A percentile compares a stretch with the other conserved stretches of the same genome.
phyloP scores from a whole-genome alignment of 2,113 vertebrate genomes.

The Percina caprodes region DNA sequence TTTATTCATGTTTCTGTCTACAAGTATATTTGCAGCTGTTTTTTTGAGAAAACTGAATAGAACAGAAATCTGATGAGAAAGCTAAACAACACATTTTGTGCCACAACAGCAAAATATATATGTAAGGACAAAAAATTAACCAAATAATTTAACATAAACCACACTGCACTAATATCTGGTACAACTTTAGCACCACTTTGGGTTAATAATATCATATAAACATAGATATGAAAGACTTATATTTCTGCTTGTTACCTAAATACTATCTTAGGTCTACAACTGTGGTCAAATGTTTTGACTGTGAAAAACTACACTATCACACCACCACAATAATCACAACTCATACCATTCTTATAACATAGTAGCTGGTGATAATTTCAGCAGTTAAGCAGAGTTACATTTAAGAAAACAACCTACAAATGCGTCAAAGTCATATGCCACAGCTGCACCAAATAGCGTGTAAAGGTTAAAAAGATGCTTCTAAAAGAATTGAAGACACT shows the following conservation, averaged over 20 bases:
- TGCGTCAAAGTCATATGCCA: not conserved
- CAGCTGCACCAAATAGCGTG: slow-evolving; percentile 24
- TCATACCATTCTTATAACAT: slow-evolving; percentile 12
- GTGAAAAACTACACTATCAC: not conserved
- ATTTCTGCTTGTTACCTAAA: not conserved
- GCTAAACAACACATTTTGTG: not conserved
- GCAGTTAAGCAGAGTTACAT: not conserved
- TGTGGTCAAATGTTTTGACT: not conserved
- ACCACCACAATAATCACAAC: not conserved
- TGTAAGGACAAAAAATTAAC: not conserved
- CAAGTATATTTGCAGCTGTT: slow-evolving; percentile 12
- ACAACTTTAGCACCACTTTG: not conserved
- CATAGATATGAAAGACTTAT: not conserved
- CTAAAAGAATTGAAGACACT: not conserved
- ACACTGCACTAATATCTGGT: not conserved
- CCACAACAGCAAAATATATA: not conserved
- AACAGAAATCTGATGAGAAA: slow-evolving; percentile 10
- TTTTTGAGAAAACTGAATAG: not conserved
- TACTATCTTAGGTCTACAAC: slow-evolving; percentile 3
- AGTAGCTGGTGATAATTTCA: slow-evolving; percentile 5
- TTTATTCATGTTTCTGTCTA: slow-evolving; percentile 12
- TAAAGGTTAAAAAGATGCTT: not conserved
- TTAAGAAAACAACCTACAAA: slow-evolving; percentile 16
- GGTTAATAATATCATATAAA: not conserved
- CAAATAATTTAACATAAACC: not conserved